These are phyloP conservation scores for Scylla paramamosain DNA, from an alignment of 1,140 invertebrate species.

Conservation along the genomic window DNA sequence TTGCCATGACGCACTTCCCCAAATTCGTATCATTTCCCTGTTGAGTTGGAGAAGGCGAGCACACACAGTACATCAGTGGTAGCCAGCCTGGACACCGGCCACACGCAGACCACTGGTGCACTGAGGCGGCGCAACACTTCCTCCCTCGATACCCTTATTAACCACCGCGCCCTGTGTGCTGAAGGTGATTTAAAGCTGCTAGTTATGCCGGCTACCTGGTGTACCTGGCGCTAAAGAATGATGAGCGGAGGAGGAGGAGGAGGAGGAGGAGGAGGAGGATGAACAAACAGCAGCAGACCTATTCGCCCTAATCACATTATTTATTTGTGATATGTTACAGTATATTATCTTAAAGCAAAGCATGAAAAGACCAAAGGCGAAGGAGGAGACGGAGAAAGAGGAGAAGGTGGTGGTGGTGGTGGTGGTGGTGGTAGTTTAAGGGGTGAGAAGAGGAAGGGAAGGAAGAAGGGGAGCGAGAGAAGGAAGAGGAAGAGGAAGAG, in stretches of 20 bases:
- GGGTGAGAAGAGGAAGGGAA: neutral
- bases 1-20: neutral
- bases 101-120: too few species aligned
- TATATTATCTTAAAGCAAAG: too few species aligned
- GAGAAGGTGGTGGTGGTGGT: too few species aligned
- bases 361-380: too few species aligned
- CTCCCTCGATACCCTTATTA: neutral
- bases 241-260: neutral
- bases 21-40: neutral
- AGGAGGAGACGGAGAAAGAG: too few species aligned
- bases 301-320: too few species aligned
- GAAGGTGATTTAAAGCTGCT: neutral
- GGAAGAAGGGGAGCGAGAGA: neutral
- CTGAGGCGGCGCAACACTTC: neutral
- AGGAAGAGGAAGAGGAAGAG: conserved; percentile 6
- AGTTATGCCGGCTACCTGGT: neutral
- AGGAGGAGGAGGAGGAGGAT: neutral
- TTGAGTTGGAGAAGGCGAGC: neutral
- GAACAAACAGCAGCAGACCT: neutral
- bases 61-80: neutral
- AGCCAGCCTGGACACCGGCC: neutral
- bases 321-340: too few species aligned
- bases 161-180: neutral
- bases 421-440: neutral
- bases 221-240: neutral